Percentiles rank a stretch among this genome's conserved stretches.
These are phyloP conservation scores for Fulica atra DNA, from an alignment of 2,113 vertebrate species.

Conservation along the genomic window DNA sequence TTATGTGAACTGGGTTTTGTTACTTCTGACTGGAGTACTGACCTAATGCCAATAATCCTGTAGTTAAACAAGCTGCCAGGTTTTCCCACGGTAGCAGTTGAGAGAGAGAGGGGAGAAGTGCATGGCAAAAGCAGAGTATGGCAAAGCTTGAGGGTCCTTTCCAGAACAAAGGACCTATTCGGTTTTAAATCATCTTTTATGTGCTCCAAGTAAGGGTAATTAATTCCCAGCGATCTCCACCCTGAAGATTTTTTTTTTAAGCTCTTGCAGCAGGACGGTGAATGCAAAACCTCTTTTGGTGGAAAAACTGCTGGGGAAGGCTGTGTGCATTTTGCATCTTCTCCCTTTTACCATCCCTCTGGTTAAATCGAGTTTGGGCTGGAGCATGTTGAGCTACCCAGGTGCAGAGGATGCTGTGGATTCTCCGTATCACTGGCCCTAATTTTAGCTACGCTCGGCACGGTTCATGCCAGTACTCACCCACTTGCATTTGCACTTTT, in stretches of 20 bases:
- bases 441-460: constrained; percentile 7
- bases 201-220: neutral
- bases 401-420: constrained; percentile 16
- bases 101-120: neutral
- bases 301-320: neutral
- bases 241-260: neutral
- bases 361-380: neutral
- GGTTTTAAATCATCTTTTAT: constrained; percentile 1
- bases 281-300: neutral
- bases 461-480: constrained; percentile 31
- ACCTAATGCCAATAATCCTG: neutral
- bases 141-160: neutral
- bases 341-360: neutral
- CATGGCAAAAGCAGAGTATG: neutral
- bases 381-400: neutral
- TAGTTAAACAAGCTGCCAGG: neutral
- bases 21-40: neutral
- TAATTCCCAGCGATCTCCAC: neutral
- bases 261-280: neutral
- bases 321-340: neutral
- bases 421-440: constrained; percentile 18
- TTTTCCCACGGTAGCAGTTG: neutral
- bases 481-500: constrained; percentile 19
- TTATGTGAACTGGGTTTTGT: neutral
- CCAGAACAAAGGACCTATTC: neutral